Conservation (phyloP, 2,113 vertebrate species). For the Antechinus flavipes region DNA sequence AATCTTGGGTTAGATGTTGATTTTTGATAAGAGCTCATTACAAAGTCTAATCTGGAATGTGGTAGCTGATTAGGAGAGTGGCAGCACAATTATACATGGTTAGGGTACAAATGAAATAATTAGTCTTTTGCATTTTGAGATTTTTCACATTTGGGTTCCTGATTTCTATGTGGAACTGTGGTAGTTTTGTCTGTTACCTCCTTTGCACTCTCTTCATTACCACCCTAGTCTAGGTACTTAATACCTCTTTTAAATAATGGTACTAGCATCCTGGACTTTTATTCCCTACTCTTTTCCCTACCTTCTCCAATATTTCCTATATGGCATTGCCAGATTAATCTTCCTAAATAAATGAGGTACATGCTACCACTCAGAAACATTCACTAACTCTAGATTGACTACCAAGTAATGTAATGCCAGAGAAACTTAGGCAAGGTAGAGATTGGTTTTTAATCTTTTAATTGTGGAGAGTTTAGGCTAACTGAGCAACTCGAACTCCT, state of each 20-base stretch:
- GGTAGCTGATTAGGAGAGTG: background rate
- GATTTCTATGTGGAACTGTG: background rate
- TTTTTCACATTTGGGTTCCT: background rate
- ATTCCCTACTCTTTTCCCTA: background rate
- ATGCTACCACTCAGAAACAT: background rate
- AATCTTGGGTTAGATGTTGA: background rate
- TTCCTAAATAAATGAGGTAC: background rate
- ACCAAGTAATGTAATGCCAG: background rate
- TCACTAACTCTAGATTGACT: background rate
- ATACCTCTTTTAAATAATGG: background rate
- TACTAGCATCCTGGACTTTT: background rate
- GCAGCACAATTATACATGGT: background rate
- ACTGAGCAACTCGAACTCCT: too few relatives aligned
- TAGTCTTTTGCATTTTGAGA: background rate
- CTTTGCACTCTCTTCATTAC: background rate
- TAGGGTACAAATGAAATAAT: background rate
- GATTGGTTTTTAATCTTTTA: too few relatives aligned
- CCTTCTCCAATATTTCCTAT: background rate
- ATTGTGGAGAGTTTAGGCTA: too few relatives aligned
- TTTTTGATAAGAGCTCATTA: conserved; percentile 3
- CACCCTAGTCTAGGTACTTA: background rate
- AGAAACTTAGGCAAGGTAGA: too few relatives aligned
- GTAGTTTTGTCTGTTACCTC: background rate
- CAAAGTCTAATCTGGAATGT: background rate
- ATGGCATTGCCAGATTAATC: background rate